Evolutionary conservation across 35 echinoderm and acorn worm species (phyloP).

Genomic region (Ophioderma brevispina): DNA sequence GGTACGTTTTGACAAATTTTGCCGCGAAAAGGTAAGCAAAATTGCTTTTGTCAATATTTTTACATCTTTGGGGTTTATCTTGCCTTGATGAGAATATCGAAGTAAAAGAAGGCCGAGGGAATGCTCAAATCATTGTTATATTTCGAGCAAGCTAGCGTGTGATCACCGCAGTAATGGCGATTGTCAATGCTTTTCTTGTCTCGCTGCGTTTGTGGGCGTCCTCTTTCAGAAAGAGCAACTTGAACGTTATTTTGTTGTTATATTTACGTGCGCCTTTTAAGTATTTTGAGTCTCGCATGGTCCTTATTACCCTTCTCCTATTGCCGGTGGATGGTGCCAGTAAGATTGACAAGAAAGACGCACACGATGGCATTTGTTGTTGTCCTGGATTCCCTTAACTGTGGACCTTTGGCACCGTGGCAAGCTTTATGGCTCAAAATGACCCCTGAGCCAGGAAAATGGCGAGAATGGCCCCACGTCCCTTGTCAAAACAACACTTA

Average conservation of each 20-base stretch:
- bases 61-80: background rate
- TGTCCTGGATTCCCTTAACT: constrained; percentile 9
- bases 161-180: background rate
- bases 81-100: background rate
- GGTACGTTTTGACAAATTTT: background rate
- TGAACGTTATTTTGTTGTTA: background rate
- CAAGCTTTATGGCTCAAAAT: background rate
- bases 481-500: background rate
- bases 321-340: background rate
- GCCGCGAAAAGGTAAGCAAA: background rate
- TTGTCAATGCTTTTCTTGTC: constrained; percentile 1
- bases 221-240: background rate
- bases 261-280: background rate
- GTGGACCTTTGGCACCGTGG: background rate
- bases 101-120: background rate
- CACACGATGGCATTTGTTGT: background rate
- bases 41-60: background rate
- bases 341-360: background rate
- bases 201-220: background rate
- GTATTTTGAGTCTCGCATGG: background rate
- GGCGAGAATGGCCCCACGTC: background rate
- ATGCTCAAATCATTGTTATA: background rate
- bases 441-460: constrained; percentile 2
- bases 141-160: background rate
- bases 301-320: background rate